A percentile compares a stretch with the other conserved stretches of the same genome.
phyloP scores from a whole-genome alignment of 2,888 invertebrate species.

The Drosophila meridionalis region DNA sequence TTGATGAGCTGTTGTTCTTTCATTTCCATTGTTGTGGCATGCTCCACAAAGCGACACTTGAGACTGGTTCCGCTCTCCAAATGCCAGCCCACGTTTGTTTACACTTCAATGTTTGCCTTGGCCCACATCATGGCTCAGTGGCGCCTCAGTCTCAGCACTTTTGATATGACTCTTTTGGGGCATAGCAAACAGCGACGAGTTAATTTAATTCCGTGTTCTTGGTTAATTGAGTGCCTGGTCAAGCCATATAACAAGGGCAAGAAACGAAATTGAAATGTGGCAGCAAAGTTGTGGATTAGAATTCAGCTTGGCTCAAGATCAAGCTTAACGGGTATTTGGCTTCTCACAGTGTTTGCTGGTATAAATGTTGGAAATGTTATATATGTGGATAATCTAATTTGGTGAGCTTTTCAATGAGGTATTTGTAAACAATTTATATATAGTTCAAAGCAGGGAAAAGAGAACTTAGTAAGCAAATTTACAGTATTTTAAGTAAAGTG shows the following conservation, averaged over 20 bases:
- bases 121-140: slow-evolving; percentile 12
- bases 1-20: slow-evolving; percentile 77
- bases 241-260: slow-evolving; percentile 28
- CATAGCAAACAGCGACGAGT: slow-evolving; percentile 44
- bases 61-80: slow-evolving; percentile 47
- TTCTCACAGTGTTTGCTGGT: neutral
- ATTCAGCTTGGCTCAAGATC: slow-evolving; percentile 10
- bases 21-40: slow-evolving; percentile 56
- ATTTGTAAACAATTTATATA: neutral
- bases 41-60: slow-evolving; percentile 60
- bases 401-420: neutral
- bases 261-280: slow-evolving; percentile 55
- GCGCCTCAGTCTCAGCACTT: slow-evolving; percentile 9
- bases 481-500: neutral
- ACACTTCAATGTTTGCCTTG: slow-evolving; percentile 64
- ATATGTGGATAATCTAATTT: neutral
- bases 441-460: neutral
- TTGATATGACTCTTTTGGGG: slow-evolving; percentile 72
- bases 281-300: slow-evolving; percentile 26
- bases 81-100: slow-evolving; percentile 52
- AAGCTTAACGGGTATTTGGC: slow-evolving; percentile 16
- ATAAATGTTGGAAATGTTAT: no score
- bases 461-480: neutral
- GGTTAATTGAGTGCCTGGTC: slow-evolving; percentile 71
- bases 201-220: slow-evolving; percentile 72